Base-by-base conservation (phyloP, 2,888 invertebrate species). In the Tiphia femorata region DNA sequence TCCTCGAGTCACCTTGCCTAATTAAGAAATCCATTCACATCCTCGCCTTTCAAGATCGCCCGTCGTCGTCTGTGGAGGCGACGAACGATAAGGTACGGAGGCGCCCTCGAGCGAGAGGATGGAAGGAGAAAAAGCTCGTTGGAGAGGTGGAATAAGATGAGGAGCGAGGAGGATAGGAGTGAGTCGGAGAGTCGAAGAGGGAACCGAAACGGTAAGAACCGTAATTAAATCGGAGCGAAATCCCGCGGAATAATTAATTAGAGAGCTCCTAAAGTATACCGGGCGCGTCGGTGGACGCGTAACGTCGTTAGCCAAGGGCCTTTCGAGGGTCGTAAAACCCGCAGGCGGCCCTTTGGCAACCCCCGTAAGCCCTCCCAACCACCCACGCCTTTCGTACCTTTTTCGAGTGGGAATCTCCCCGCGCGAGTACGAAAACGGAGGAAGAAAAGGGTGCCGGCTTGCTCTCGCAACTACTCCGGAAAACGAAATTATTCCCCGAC, bases 221-320 rank as follows among this genome's bases (percentile, higher is more conserved):
- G 70, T 77, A 79, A 79, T 79, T 79, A 80, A 80, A 78, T 78
- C 75, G 73, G 72, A 67, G 74, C 70, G 74, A 76, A 79, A 80
- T 77, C 74, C 74, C 67, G 75, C 66, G 75, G 78, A 78, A 80
- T 79, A 80, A 80, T 80, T 78, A 79, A 79, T 79, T 73, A 75
- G 77, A 75, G 72, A 73, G 72, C 70, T 75, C 58, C 69, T 73
- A 71, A 78, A 77, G 73, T 77, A 75, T 75, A 73, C 72, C 67
- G 62, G 66, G 72, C 76, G 78, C 78, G 75, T 78, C 73, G 70
- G 72, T 66, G 73, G 70, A 72, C 72, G 77, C 76, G 76, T 78
- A 78, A 78, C 69, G 65, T 71, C 71, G 73, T 77, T 77, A 77
- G 71, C 69, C 72, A 66, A 71, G 67, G 70, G 67, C 70, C 72